Evolutionary conservation across 1,140 invertebrate genomes (phyloP), one percentile per base, ranked within the genome.

Genomic region (Mesaphorura yosii): DNA sequence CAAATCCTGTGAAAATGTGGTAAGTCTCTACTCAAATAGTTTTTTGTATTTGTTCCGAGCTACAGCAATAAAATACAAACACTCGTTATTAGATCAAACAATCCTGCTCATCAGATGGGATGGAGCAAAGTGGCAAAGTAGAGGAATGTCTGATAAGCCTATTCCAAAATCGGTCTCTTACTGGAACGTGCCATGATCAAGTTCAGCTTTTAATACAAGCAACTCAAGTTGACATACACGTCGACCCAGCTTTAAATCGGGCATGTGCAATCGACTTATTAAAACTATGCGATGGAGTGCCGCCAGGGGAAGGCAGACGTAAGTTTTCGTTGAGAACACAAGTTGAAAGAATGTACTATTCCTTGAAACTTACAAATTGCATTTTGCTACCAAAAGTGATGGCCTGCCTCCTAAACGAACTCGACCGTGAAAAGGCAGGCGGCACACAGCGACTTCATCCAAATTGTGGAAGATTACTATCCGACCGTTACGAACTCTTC

Each of bases 101-200:
- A 50, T 48, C 47, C 50, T 52, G 39, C 23, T 40, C 44, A 51
- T 25, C 39, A 53, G 52, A 59, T 58, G 53, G 62, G 44, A 74
- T 34, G n/a, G 31, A 34, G 31, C 31, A 22, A 67, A 62, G 66
- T 12, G 75, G 75, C 14, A 64, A 63, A 40, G 79, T 86, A 0
- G 84, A 89, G 68, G 89, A 94, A 72, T 96, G 91, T 72, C 72
- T 96, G 12, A 93, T 93, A 70, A 78, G 78, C 66, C 83, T 78
- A 59, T 80, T 88, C 55, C 70, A 78, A 51, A 80, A 79, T 65
- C 76, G 78, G 69, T 81, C 88, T 14, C 79, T 79, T 62, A 81
- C 77, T 52, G 74, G 77, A 15, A 79, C 80, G 59, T 92, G 88
- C 68, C 69, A 73, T 48, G 66, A 82, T 53, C 86, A 93, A 73